Evolutionary conservation across 2,113 vertebrate genomes (phyloP).

Genomic region (Mesocricetus auratus): DNA sequence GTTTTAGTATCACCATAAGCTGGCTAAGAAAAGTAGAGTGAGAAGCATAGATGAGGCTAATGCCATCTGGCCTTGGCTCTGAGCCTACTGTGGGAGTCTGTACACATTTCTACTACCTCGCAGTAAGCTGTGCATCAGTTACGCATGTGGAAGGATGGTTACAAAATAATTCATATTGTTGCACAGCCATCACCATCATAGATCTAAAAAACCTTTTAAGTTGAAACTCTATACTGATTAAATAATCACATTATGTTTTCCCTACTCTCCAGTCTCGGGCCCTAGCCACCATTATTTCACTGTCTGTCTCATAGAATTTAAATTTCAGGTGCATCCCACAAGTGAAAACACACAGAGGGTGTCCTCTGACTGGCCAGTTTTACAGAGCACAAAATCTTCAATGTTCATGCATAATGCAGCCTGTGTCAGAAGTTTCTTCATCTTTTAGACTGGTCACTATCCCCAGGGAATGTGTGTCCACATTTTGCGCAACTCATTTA

Average conservation of each 20-base stretch:
- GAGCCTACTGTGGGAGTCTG: not conserved
- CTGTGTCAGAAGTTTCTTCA: not conserved
- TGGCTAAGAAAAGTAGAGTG: not conserved
- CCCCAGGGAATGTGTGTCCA: fast-evolving
- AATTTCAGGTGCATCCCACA: not conserved
- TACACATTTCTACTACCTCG: not conserved
- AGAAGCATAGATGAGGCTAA: not conserved
- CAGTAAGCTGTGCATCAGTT: not conserved
- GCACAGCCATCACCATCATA: too few species aligned
- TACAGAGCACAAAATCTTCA: not conserved
- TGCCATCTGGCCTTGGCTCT: fast-evolving
- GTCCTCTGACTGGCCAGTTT: not conserved
- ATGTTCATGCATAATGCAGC: not conserved
- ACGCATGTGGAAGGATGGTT: too few species aligned
- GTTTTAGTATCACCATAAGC: not conserved
- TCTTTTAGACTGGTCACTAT: not conserved
- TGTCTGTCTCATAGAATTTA: not conserved
- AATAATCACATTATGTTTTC: too few species aligned
- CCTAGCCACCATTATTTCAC: not conserved
- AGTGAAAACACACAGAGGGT: not conserved
- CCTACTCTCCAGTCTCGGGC: not conserved
- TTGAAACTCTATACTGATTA: too few species aligned
- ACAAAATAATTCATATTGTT: too few species aligned
- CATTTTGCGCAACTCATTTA: not conserved
- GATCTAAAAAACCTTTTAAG: too few species aligned